Conservation (phyloP, 2,888 invertebrate species). For the Uloborus plumipes region DNA sequence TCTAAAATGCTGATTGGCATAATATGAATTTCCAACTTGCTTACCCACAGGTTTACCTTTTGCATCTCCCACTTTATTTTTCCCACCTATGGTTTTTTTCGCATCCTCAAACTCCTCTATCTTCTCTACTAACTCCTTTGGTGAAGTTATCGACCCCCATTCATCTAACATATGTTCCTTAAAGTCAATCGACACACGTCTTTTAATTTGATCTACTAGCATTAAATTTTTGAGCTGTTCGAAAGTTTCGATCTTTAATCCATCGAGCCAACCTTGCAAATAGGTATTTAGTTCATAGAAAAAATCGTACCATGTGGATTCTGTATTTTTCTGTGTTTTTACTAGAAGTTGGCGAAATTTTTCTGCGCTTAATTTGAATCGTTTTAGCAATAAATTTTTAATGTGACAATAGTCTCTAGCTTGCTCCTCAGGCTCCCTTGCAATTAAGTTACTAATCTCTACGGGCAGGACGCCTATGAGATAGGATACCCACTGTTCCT, state of each 20-base stretch:
- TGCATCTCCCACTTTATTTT: neutral
- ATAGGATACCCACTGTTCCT: conserved; percentile 2
- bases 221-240: conserved; percentile 65
- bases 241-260: neutral
- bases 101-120: conserved; percentile 10
- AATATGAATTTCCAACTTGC: no score
- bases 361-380: conserved; percentile 6
- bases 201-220: conserved; percentile 10
- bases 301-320: conserved; percentile 3
- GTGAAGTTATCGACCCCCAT: neutral
- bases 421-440: conserved; percentile 4
- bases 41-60: no score
- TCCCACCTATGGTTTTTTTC: neutral
- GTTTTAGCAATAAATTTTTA: conserved; percentile 2
- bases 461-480: conserved; percentile 3
- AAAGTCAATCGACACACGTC: conserved; percentile 7
- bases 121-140: conserved; percentile 3
- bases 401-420: neutral
- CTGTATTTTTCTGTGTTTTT: neutral
- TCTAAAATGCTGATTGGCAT: neutral
- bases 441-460: neutral
- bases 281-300: neutral
- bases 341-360: neutral
- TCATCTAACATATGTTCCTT: conserved; percentile 14
- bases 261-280: neutral